Evolutionary conservation across 2,888 invertebrate species (phyloP).

Genomic region (Isotomurus palustris): DNA sequence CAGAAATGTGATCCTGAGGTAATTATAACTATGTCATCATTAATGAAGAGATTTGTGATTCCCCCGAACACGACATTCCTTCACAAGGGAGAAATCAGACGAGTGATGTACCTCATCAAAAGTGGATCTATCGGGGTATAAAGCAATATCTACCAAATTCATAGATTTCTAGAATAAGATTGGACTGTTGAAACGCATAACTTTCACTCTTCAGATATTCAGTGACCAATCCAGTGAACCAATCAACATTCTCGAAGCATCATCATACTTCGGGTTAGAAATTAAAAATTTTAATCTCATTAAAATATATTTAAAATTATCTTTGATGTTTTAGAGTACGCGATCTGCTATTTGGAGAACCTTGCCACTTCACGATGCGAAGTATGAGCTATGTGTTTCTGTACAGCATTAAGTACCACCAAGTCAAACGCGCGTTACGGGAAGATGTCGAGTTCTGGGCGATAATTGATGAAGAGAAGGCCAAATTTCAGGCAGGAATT

Average conservation of each 20-base stretch:
- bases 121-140: constrained; percentile 39
- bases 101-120: constrained; percentile 40
- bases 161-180: background rate
- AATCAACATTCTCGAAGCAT: constrained; percentile 18
- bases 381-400: constrained; percentile 37
- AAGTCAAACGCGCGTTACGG: constrained; percentile 26
- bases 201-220: constrained; percentile 11
- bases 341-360: constrained; percentile 39
- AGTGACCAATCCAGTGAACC: constrained; percentile 13
- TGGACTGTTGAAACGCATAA: background rate
- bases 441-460: constrained; percentile 29
- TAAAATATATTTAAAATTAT: background rate
- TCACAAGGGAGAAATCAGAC: constrained; percentile 38
- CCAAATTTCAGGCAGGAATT: constrained; percentile 11
- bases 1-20: constrained; percentile 37
- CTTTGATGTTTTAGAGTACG: constrained; percentile 13
- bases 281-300: background rate
- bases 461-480: constrained; percentile 21
- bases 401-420: constrained; percentile 30
- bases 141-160: background rate
- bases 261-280: constrained; percentile 27
- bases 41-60: constrained; percentile 34
- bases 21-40: constrained; percentile 31
- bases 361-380: constrained; percentile 33
- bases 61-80: constrained; percentile 39